Conservation (phyloP, 2,113 vertebrate genomes). For the Rhipidura dahli region DNA sequence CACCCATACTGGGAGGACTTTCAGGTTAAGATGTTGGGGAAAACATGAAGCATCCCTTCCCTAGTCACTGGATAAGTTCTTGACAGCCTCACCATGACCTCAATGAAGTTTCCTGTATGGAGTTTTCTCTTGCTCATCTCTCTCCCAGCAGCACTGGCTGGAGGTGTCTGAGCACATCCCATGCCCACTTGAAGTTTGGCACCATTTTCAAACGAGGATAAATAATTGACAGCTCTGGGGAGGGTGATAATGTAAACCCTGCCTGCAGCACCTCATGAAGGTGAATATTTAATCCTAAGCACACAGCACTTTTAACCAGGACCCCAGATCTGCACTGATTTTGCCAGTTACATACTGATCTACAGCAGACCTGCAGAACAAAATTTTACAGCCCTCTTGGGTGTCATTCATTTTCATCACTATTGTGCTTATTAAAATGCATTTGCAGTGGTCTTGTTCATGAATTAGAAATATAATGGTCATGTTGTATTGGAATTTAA, state of each 20-base stretch:
- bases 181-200: not conserved
- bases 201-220: not conserved
- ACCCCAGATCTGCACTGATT: not conserved
- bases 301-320: not conserved
- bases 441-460: slow-evolving; percentile 40
- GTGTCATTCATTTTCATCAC: slow-evolving; percentile 28
- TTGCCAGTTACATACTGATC: not conserved
- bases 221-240: not conserved
- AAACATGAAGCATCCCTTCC: not conserved
- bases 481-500: slow-evolving; percentile 20
- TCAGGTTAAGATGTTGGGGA: not conserved
- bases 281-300: not conserved
- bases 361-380: not conserved
- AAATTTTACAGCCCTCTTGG: not conserved
- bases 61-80: not conserved
- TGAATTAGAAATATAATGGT: slow-evolving; percentile 40
- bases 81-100: not conserved
- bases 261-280: not conserved
- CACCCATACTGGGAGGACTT: not conserved
- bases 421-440: slow-evolving; percentile 48
- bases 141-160: not conserved
- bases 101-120: not conserved
- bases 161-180: not conserved
- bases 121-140: not conserved
- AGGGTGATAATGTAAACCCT: not conserved